These are phyloP conservation scores for Acanthacorydalis orientalis DNA, from an alignment of 2,888 invertebrate species.

Conservation along the genomic window DNA sequence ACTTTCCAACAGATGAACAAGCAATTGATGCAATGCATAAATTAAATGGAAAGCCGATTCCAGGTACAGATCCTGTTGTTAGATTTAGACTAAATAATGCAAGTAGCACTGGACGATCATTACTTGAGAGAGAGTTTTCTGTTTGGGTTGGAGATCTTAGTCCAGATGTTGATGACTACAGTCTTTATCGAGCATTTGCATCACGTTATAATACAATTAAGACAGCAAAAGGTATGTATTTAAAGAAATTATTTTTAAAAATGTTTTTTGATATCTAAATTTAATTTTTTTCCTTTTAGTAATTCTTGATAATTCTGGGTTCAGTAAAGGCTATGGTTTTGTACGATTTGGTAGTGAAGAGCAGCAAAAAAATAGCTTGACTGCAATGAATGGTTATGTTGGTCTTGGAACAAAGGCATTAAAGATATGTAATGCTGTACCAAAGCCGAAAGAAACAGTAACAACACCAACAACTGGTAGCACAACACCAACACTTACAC, in stretches of 20 bases:
- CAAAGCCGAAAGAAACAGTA: slow-evolving; percentile 52
- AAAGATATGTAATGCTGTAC: slow-evolving; percentile 85
- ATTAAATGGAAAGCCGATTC: slow-evolving; percentile 87
- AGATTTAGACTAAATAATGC: slow-evolving; percentile 80
- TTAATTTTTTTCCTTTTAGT: slow-evolving; percentile 36
- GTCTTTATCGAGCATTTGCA: slow-evolving; percentile 79
- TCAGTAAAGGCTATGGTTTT: slow-evolving; percentile 92
- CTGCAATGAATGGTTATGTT: slow-evolving; percentile 84
- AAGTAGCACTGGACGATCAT: slow-evolving; percentile 54
- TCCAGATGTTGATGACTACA: slow-evolving; percentile 87
- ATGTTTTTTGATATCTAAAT: no score
- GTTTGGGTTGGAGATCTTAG: slow-evolving; percentile 94
- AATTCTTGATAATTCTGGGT: slow-evolving; percentile 74
- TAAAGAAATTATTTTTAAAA: background rate
- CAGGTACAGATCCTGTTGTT: slow-evolving; percentile 73
- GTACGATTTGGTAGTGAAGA: slow-evolving; percentile 88
- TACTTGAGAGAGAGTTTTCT: slow-evolving; percentile 73
- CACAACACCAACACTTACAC: slow-evolving; percentile 17
- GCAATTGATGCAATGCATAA: slow-evolving; percentile 90
- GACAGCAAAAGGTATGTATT: slow-evolving; percentile 66
- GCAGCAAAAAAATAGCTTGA: slow-evolving; percentile 81
- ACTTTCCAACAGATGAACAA: slow-evolving; percentile 73
- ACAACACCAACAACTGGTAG: slow-evolving; percentile 23
- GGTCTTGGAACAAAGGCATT: slow-evolving; percentile 77
- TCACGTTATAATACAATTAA: slow-evolving; percentile 83